Percentiles rank a stretch among this genome's conserved stretches.
Evolutionary conservation across 2,888 invertebrate species (phyloP).

Genomic region (Bembecia ichneumoniformis): DNA sequence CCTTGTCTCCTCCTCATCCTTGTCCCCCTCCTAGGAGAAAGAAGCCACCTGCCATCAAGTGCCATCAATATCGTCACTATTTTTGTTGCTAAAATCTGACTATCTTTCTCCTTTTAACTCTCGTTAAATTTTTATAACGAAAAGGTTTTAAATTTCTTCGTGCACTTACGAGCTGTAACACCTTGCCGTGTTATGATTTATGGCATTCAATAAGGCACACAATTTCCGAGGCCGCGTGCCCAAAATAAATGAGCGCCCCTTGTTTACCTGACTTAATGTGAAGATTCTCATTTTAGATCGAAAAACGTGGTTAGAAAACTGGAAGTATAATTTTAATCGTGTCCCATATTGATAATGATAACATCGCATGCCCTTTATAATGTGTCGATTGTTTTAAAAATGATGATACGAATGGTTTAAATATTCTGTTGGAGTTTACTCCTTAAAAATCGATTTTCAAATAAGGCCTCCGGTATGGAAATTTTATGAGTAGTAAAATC

Average conservation of each 20-base stretch:
- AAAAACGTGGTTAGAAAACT: conserved; percentile 16
- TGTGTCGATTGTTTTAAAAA: neutral
- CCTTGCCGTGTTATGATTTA: conserved; percentile 35
- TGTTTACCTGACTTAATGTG: conserved; percentile 54
- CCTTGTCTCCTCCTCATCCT: no score
- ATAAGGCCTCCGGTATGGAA: no score
- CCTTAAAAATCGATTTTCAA: no score
- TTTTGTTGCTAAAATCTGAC: no score
- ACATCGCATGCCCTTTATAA: neutral
- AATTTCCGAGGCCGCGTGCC: conserved; percentile 32
- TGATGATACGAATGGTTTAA: no score
- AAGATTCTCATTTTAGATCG: conserved; percentile 55
- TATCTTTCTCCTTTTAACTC: no score
- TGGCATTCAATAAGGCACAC: conserved; percentile 39
- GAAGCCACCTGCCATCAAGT: no score
- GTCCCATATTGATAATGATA: neutral
- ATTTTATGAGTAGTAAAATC: no score
- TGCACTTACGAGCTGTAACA: neutral
- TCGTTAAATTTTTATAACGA: neutral
- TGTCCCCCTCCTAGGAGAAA: no score
- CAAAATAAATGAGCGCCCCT: conserved; percentile 33
- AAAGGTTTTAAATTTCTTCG: neutral
- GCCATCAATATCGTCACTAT: no score
- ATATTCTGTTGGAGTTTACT: no score
- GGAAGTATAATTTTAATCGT: neutral